Conservation (phyloP, 1,140 invertebrate genomes). For the Limonius californicus region DNA sequence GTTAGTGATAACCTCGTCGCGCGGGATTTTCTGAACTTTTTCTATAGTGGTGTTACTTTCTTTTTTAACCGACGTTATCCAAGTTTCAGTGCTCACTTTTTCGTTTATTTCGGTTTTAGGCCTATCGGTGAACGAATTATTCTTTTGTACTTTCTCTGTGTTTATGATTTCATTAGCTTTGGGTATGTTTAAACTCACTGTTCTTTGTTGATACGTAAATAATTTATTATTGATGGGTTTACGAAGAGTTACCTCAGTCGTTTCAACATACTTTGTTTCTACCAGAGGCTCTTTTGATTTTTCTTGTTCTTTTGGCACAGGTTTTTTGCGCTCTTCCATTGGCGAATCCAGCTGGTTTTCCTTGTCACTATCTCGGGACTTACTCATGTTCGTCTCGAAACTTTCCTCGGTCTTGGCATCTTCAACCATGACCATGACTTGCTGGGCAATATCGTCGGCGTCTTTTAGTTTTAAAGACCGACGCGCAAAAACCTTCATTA, state of each 20-base stretch:
- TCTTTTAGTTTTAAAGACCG: constrained; percentile 73
- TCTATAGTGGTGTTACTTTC: constrained; percentile 21
- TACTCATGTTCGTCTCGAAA: constrained; percentile 37
- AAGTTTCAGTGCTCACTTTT: constrained; percentile 16
- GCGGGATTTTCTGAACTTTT: constrained; percentile 24
- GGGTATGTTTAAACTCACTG: constrained; percentile 32
- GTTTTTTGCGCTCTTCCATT: constrained; percentile 43
- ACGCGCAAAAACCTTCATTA: constrained; percentile 76
- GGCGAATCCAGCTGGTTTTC: constrained; percentile 55
- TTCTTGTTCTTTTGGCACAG: constrained; percentile 39
- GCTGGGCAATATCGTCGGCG: constrained; percentile 54
- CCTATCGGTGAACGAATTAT: constrained; percentile 33
- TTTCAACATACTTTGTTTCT: constrained; percentile 37
- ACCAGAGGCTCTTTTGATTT: constrained; percentile 27
- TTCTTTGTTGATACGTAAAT: constrained; percentile 25
- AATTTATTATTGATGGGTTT: constrained; percentile 28
- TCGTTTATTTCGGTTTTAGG: constrained; percentile 33
- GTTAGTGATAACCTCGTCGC: constrained; percentile 34
- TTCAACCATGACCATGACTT: constrained; percentile 48
- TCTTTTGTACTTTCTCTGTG: constrained; percentile 32
- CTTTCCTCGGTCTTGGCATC: constrained; percentile 35
- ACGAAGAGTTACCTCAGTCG: constrained; percentile 32
- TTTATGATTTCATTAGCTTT: constrained; percentile 28
- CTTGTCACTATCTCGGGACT: constrained; percentile 63
- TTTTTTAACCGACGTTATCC: constrained; percentile 32